Conservation (phyloP, 2,113 vertebrate genomes). For the Ptyas mucosa region DNA sequence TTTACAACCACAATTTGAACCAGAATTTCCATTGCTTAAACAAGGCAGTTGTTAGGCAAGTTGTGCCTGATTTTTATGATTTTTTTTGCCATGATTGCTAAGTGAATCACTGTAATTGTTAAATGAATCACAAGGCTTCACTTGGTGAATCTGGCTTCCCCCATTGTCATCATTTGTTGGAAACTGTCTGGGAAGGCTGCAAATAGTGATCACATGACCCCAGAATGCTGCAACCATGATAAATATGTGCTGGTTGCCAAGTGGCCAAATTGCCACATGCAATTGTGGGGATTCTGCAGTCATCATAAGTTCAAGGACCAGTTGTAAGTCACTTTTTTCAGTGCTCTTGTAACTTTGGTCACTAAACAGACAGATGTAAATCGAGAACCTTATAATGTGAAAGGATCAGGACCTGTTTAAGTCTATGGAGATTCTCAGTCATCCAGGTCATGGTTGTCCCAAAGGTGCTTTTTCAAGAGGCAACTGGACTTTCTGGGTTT, state of each 20-base stretch:
- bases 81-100: neutral
- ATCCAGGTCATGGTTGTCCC: too few relatives aligned
- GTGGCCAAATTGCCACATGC: too few relatives aligned
- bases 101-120: neutral
- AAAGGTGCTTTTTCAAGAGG: too few relatives aligned
- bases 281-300: too few relatives aligned
- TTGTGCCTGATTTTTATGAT: neutral
- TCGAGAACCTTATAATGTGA: neutral
- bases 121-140: neutral
- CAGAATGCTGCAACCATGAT: too few relatives aligned
- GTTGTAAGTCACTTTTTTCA: too few relatives aligned
- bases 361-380: too few relatives aligned
- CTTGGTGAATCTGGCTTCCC: neutral
- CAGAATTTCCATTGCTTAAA: neutral
- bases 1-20: neutral
- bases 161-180: neutral
- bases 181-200: neutral
- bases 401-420: neutral
- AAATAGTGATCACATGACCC: neutral
- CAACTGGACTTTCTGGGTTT: too few relatives aligned
- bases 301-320: too few relatives aligned
- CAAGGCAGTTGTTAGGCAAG: neutral
- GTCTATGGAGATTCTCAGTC: too few relatives aligned
- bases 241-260: too few relatives aligned
- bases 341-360: too few relatives aligned